Evolutionary conservation across 1,140 invertebrate species (phyloP), one percentile per base, ranked within the genome.

Genomic region (Drosophila takahashii): DNA sequence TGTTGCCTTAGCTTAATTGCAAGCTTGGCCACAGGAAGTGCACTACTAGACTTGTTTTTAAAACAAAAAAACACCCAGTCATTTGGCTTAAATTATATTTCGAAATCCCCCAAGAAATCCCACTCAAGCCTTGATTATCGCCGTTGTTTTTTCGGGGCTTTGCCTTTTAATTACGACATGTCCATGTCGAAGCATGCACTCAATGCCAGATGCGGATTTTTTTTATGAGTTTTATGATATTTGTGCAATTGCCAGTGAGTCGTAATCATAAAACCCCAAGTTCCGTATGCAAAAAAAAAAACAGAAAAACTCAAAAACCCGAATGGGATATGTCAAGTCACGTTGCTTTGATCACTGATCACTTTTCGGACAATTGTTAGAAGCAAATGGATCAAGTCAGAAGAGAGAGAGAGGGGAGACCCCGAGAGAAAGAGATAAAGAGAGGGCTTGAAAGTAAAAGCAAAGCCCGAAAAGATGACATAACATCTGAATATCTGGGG

Each of bases 121-220:
- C 42, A 47, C 18, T 67, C 45, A 42, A 70, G 67, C 67, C 50
- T 47, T 70, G 64, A 27, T 71, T 57, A 45, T 37, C 34, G 3
- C 32, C 27, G 66, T 69, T 69, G 41, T 57, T 47, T 69, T 70
- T 54, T 41, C 29, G 58, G 58, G 64, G 37, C 47, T 58, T 69
- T 32, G 36, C 39, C 44, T 70, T 57, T 70, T 70, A 70, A 70
- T 70, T 70, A 16, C 64, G 66, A 70, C 66, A 70, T 66, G 62
- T 66, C 62, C 62, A 65, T 50, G 64, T 41, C 44, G 60, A 18
- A 32, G 60, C 64, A 65, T 70, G 65, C 65, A 57, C 67, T 71
- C 67, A 70, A 57, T 71, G 67, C 67, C 67, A 71, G 51, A 71
- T 57, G 64, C 36, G 60, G 59, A 51, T 65, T 62, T 50, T 50